Base-by-base conservation (phyloP, 2,113 vertebrate genomes). In the Chamaea fasciata region DNA sequence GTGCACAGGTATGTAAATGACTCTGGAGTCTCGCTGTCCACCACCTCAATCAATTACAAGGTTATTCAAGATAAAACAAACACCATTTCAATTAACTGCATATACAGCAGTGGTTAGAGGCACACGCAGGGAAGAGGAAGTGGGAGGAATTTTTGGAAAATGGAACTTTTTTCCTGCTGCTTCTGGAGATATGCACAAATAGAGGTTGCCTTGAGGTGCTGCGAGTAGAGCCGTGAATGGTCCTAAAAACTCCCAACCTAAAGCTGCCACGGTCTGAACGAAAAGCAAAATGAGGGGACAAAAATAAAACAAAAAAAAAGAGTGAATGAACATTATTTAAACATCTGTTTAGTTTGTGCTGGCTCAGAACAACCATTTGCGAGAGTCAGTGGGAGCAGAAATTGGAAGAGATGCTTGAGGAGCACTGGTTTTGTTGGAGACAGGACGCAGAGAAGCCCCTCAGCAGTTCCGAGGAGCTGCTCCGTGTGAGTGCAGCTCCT, bases 31-130 rank as follows among this genome's bases (percentile, higher is more conserved):
- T 90, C 39, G 70, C 92, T 97, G 96, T 96, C 93, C 90, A 91
- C 77, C n/a, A 88, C 90, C 92, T 94, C 94, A 87, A 93, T 96
- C 89, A 96, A 92, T 96, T 95, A 94, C 65, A 91, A 83, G 64
- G 64, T 97, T 96, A 95, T 93, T 94, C 95, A 94, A 97, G 87
- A 97, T 87, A 96, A 97, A 97, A 77, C 94, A 97, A 97, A 97
- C 94, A 96, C 47, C 75, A 93, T 96, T 97, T 96, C 95, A 93
- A 94, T 97, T 95, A 93, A 75, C 95, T 97, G 74, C 81, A 80
- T 50, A 86, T 83, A 87, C 83, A 84, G 59, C 69, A 71, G 92
- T 16, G 77, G 84, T 93, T 95, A 95, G 96, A 89, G 90, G 87
- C 89, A 94, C 96, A 92, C 95, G 60, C 68, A 87, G 93, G 95